Conservation (phyloP, 2,888 invertebrate genomes). For the Chrysolina haemoptera region DNA sequence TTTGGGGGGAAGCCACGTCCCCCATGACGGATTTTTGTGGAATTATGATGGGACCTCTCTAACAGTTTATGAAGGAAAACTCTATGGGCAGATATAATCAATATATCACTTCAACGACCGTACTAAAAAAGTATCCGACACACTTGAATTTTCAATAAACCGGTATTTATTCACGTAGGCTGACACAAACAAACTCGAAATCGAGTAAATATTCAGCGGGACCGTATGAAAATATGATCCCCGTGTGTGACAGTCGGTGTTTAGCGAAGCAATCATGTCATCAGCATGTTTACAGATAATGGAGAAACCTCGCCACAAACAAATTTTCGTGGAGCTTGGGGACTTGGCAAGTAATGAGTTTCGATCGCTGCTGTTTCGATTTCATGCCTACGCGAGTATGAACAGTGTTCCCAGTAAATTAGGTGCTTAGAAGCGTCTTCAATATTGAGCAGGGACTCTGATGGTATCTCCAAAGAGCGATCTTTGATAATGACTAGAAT, state of each 20-base stretch:
- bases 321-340: conserved; percentile 1
- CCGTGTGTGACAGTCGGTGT: conserved; percentile 7
- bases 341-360: conserved; percentile 17
- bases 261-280: conserved; percentile 10
- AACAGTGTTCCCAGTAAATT: not conserved
- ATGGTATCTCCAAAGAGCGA: not conserved
- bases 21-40: too few species aligned
- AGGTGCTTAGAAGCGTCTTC: not conserved
- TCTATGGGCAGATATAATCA: too few species aligned
- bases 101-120: too few species aligned
- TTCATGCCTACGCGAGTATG: conserved; percentile 5
- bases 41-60: too few species aligned
- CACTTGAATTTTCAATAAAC: not conserved
- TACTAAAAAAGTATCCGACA: not conserved
- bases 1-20: too few species aligned
- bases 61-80: too few species aligned
- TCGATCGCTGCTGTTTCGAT: conserved; percentile 11
- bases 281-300: conserved; percentile 21
- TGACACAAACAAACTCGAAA: not conserved
- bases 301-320: conserved; percentile 18
- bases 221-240: conserved; percentile 1
- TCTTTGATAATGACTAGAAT: not conserved
- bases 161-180: too few species aligned
- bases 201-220: conserved; percentile 6
- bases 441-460: not conserved